Evolutionary conservation across 2,888 invertebrate genomes (phyloP), one percentile per base, ranked within the genome.

Genomic region (Blastobasis lacticolella): DNA sequence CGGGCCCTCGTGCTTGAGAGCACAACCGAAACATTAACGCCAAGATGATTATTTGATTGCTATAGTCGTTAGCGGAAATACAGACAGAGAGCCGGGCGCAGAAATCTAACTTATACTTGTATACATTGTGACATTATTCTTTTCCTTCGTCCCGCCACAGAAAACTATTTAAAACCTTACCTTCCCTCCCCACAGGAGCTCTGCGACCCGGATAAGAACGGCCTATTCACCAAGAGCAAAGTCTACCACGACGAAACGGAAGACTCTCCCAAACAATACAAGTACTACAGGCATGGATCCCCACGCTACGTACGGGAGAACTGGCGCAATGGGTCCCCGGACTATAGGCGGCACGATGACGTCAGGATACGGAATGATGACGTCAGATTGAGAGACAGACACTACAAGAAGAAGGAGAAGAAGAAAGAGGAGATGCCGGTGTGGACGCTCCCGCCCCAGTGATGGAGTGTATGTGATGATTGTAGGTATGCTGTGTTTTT

Each of bases 391-490:
- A 68, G 84, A 57, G 86, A 88, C 44, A 73, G 78, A 51, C 81
- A 83, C 57, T 78, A 75, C 49, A 83, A 78, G 55, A 85, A 80
- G 64, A 84, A 78, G 51, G 81, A 86, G 56, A 82, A 80, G 60
- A 85, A 83, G 57, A 72, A 65, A 56, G 82, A 85, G 50, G 84
- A 83, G 40, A 71, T 76, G 45, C 84, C 86, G 0, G 61, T 80
- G 5, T 88, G 87, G 87, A 78, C 73, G 45, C 67, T 87, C 61
- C 84, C 87, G 5, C 76, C 76, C 9, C 81, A 87, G 73, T 85
- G 79, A 75, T 52, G 54, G 54, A 61, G 55, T 37, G 45, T 48
- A 37, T 42, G 50, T 44, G 23, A 10, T 10, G 6, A 36, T 45
- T 10, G n/a, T 36, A 40, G 23, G 45, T 9, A 50, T 10, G 45